A percentile compares a stretch with the other conserved stretches of the same genome.
Evolutionary conservation across 2,888 invertebrate genomes (phyloP).

Genomic region (Thymelicus acteon): DNA sequence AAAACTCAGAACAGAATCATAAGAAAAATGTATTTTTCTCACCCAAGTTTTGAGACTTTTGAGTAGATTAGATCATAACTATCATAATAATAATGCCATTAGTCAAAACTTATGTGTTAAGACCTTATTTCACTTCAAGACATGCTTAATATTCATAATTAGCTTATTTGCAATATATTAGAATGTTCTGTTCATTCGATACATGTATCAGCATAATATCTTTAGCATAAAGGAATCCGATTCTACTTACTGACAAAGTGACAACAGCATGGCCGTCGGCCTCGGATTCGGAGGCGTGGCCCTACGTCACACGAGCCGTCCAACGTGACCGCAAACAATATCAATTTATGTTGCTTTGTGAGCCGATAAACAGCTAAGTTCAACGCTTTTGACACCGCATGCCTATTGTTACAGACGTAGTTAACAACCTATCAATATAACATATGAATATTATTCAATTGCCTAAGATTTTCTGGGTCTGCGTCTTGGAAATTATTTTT

Average conservation of each 20-base stretch:
- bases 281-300: conserved; percentile 61
- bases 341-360: conserved; percentile 33
- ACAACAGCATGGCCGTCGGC: conserved; percentile 33
- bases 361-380: conserved; percentile 27
- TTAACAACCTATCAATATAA: background rate
- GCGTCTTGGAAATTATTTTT: background rate
- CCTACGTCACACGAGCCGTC: conserved; percentile 52
- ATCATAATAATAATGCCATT: background rate
- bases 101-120: background rate
- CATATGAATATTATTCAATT: background rate
- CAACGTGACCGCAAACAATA: conserved; percentile 31
- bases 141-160: background rate
- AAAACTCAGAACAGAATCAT: no score
- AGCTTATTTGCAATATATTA: background rate
- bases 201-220: background rate
- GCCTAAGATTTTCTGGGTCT: conserved; percentile 5
- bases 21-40: background rate
- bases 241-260: conserved; percentile 14
- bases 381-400: conserved; percentile 24
- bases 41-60: no score
- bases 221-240: conserved; percentile 27
- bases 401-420: conserved; percentile 6
- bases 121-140: background rate
- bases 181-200: conserved; percentile 1
- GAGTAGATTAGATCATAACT: no score